Percentiles rank a stretch among this genome's conserved stretches.
phyloP scores from a whole-genome alignment of 2,113 vertebrate species.

The Pholis gunnellus region DNA sequence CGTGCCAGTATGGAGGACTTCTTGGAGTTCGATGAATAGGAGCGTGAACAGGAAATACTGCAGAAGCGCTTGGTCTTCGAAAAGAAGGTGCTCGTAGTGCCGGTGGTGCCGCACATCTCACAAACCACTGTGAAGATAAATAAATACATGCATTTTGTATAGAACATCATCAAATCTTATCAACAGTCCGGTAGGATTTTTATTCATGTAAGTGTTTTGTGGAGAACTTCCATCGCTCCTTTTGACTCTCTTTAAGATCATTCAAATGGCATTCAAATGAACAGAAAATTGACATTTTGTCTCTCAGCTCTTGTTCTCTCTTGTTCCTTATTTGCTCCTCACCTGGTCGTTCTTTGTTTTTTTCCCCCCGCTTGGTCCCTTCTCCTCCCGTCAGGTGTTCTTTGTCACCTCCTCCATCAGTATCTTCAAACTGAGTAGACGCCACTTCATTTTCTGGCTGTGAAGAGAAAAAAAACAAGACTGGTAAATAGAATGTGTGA shows the following conservation, averaged over 20 bases:
- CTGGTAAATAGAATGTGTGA: not conserved
- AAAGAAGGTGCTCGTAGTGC: slow-evolving; percentile 89
- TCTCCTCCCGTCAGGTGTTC: not conserved
- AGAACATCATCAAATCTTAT: not conserved
- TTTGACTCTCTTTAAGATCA: not conserved
- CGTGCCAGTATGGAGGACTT: slow-evolving; percentile 92
- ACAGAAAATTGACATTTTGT: not conserved
- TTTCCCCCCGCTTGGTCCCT: not conserved
- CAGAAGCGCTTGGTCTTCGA: slow-evolving; percentile 97
- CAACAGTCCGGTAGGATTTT: not conserved
- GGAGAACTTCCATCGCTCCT: not conserved
- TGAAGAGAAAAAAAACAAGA: not conserved
- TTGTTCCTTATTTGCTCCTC: slow-evolving; percentile 2
- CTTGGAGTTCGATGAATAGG: slow-evolving; percentile 96
- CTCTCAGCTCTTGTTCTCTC: not conserved
- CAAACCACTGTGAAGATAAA: slow-evolving; percentile 86
- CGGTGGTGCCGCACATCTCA: slow-evolving; percentile 93
- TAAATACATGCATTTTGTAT: not conserved
- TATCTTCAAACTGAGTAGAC: not conserved
- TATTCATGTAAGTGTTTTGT: not conserved
- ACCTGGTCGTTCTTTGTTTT: slow-evolving; percentile 52
- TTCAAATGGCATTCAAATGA: not conserved
- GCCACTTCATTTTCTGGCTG: slow-evolving; percentile 34
- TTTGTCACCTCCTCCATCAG: slow-evolving; percentile 14
- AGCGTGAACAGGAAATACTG: slow-evolving; percentile 92